phyloP scores from a whole-genome alignment of 2,888 invertebrate species.

The Deroplatys truncata region DNA sequence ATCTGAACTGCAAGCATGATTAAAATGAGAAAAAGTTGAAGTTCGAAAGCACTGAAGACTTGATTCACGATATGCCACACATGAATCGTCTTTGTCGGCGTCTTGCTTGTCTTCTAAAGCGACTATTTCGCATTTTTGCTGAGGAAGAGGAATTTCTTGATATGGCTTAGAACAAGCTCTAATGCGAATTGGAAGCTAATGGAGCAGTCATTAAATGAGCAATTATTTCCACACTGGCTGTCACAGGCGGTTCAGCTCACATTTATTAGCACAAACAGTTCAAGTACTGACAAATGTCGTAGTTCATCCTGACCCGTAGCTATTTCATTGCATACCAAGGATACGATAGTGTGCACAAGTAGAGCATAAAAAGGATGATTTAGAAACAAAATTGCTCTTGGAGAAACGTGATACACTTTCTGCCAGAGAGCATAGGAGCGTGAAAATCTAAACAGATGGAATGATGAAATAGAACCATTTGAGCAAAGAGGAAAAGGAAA shows the following conservation, averaged over 20 bases:
- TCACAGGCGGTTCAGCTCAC: background rate
- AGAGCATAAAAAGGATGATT: background rate
- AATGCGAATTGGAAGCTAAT: background rate
- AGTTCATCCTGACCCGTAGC: background rate
- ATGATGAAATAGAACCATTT: too few relatives aligned
- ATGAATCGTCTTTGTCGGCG: background rate
- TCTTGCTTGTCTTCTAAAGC: background rate
- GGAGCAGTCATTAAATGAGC: background rate
- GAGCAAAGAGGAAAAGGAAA: too few relatives aligned
- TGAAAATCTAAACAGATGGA: too few relatives aligned
- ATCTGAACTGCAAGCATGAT: background rate
- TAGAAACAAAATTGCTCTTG: too few relatives aligned
- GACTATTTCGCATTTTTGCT: background rate
- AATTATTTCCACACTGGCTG: background rate
- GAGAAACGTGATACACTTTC: too few relatives aligned
- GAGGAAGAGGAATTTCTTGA: background rate
- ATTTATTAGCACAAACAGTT: background rate
- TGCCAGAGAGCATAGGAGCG: too few relatives aligned
- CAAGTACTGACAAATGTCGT: background rate
- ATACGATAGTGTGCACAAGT: background rate
- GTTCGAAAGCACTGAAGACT: background rate
- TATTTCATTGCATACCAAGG: background rate
- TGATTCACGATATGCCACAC: background rate
- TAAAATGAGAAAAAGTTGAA: background rate
- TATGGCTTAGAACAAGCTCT: background rate